Evolutionary conservation across 2,888 invertebrate species (phyloP), one percentile per base, ranked within the genome.

Genomic region (Catocala nupta): DNA sequence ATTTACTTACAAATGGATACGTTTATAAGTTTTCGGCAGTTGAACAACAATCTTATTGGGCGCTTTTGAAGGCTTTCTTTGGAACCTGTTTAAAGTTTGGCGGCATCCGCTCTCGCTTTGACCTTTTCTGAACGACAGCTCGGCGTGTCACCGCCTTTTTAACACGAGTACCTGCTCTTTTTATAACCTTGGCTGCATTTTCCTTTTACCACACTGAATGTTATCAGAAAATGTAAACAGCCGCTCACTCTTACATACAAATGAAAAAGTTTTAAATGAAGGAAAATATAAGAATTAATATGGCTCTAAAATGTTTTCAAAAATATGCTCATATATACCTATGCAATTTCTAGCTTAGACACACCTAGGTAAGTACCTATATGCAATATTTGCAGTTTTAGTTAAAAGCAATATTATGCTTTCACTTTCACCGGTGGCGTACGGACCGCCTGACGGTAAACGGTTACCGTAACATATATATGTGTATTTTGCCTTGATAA

Each of bases 31-130:
- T 73, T 70, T 63, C 62, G 45, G 64, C 68, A 62, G 65, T 69
- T 53, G 71, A 77, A 76, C 77, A 78, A 77, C 79, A 80, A 76
- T 82, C 68, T 75, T 73, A 77, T 75, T 76, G 71, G 64, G 44
- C 33, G 53, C 63, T 66, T 73, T 77, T 74, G 79, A 81, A 82
- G 79, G 78, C 80, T 85, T 84, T 83, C 82, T 82, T 78, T 43
- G 70, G 70, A 86, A 87, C 85, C 85, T 75, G 86, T 86, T 87
- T 81, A 81, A 79, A 80, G 68, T 77, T 81, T 78, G 78, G 73
- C 79, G 73, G 74, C 67, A 58, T 66, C 73, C 77, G 71, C 63
- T 80, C 77, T 79, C 71, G 68, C 71, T 75, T 81, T 84, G 83
- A 86, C 87, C 85, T 87, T 86, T 84, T 77, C 78, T 71, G 75